A percentile compares a stretch with the other conserved stretches of the same genome.
Conservation (phyloP, 2,797 vertebrate genomes). For the Diplodus sargus region DNA sequence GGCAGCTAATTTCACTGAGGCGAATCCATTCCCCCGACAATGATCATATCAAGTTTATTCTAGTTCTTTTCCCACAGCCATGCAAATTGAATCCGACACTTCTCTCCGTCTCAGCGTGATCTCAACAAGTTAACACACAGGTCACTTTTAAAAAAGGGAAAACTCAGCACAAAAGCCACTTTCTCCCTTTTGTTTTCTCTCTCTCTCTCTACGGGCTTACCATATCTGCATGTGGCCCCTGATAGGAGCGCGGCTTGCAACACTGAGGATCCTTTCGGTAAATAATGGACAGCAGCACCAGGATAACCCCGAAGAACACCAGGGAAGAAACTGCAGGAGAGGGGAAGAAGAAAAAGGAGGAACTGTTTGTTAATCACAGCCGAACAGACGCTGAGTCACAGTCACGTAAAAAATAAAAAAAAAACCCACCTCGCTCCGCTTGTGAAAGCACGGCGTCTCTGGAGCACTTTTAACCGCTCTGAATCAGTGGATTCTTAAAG, state of each 20-base stretch:
- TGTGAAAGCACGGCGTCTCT: not conserved
- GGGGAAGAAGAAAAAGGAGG: not conserved
- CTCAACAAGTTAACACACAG: conserved; percentile 37
- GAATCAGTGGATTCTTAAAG: not conserved
- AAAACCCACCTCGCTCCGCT: not conserved
- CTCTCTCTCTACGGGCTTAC: conserved; percentile 65
- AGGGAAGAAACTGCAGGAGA: conserved; percentile 83
- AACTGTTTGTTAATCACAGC: conserved; percentile 19
- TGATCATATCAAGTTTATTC: conserved; percentile 73
- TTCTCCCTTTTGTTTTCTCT: conserved; percentile 11
- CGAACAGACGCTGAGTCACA: not conserved
- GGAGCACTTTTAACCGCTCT: not conserved
- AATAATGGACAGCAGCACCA: conserved; percentile 86
- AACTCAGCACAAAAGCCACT: conserved; percentile 41
- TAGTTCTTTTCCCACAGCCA: conserved; percentile 44
- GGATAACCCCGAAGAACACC: conserved; percentile 84
- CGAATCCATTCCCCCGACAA: conserved; percentile 63
- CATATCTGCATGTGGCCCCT: conserved; percentile 82
- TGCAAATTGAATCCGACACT: conserved; percentile 72
- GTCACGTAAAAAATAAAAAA: not conserved
- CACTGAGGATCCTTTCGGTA: conserved; percentile 86
- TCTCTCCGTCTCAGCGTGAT: conserved; percentile 19
- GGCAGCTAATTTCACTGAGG: conserved; percentile 56
- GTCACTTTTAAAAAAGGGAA: conserved; percentile 25
- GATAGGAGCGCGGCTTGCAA: conserved; percentile 87